Percentiles rank a stretch among this genome's conserved stretches.
phyloP scores from a whole-genome alignment of 2,113 vertebrate genomes.

The Hemiscyllium ocellatum region DNA sequence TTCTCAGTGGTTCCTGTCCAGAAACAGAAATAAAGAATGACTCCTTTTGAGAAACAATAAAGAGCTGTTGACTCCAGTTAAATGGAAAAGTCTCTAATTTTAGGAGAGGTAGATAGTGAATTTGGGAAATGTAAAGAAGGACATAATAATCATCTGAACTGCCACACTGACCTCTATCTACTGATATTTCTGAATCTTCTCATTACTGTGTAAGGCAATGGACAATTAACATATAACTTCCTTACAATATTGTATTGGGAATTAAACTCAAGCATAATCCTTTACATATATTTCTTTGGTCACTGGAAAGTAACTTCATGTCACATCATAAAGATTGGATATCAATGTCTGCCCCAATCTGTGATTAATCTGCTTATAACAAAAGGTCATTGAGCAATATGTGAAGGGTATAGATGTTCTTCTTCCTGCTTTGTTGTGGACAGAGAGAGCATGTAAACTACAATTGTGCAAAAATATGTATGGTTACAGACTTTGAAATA shows the following conservation, averaged over 20 bases:
- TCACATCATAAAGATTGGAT: not conserved
- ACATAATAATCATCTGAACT: not conserved
- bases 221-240: not conserved
- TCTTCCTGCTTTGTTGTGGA: not conserved
- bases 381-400: not conserved
- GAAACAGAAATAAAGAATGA: not conserved
- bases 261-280: not conserved
- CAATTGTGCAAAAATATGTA: not conserved
- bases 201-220: not conserved
- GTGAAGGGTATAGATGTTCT: not conserved
- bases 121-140: not conserved
- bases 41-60: not conserved
- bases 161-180: not conserved
- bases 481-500: not conserved
- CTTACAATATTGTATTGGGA: not conserved
- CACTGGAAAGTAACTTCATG: not conserved
- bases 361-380: not conserved
- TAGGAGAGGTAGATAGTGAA: not conserved
- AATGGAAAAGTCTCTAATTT: not conserved
- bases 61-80: not conserved
- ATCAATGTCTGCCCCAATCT: not conserved
- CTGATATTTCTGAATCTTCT: not conserved
- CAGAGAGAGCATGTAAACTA: not conserved
- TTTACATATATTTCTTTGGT: not conserved
- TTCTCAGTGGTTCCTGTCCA: not conserved